Conservation (phyloP, 2,888 invertebrate species). For the Mamestra brassicae region DNA sequence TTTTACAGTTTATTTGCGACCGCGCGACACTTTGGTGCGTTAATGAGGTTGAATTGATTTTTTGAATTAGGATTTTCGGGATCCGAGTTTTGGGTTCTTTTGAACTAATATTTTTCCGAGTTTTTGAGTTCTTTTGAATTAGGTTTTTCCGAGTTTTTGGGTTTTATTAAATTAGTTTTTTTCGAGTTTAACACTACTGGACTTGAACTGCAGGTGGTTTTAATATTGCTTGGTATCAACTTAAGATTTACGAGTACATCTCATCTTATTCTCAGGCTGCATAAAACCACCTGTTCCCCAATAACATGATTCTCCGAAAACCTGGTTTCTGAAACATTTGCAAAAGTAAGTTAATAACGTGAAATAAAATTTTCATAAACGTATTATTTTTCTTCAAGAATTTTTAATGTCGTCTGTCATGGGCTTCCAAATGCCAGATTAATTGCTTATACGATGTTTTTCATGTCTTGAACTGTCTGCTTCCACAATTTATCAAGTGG, state of each 20-base stretch:
- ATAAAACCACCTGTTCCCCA: constrained; percentile 21
- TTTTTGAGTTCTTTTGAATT: constrained; percentile 1
- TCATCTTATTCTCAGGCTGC: constrained; percentile 4
- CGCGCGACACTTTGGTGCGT: constrained; percentile 40
- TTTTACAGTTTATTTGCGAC: constrained; percentile 41
- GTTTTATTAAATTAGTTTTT: not conserved
- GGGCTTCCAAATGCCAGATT: constrained; percentile 45
- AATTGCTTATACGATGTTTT: constrained; percentile 42
- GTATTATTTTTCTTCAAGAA: constrained; percentile 39
- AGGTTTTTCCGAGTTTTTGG: not conserved
- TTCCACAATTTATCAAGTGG: constrained; percentile 16
- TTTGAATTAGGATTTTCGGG: constrained; percentile 20
- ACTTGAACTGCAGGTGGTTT: not conserved
- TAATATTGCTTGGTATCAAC: not conserved
- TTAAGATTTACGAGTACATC: constrained; percentile 6
- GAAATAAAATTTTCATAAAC: constrained; percentile 37
- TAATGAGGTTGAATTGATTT: constrained; percentile 35
- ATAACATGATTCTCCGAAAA: constrained; percentile 4
- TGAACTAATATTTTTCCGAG: not conserved
- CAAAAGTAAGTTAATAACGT: constrained; percentile 25
- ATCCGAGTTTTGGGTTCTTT: not conserved
- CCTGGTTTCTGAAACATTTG: constrained; percentile 1
- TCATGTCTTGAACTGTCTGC: constrained; percentile 16
- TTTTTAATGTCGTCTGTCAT: constrained; percentile 17
- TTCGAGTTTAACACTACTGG: not conserved